These are phyloP conservation scores for Sisyra terminalis DNA, from an alignment of 2,888 invertebrate genomes.

Conservation along the genomic window DNA sequence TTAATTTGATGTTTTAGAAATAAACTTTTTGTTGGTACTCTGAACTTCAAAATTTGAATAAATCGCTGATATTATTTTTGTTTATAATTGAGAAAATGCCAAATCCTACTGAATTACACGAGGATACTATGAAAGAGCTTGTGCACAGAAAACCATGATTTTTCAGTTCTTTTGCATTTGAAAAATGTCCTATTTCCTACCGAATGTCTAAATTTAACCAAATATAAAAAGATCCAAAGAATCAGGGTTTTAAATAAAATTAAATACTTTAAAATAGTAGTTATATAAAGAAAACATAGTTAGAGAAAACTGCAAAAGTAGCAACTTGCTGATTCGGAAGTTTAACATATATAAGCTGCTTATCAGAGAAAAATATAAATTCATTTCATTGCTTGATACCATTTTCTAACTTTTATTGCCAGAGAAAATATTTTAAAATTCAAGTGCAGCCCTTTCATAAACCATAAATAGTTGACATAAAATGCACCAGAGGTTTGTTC, in stretches of 20 bases:
- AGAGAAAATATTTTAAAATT: too few species aligned
- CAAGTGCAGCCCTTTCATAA: slow-evolving; percentile 9
- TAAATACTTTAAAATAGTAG: too few species aligned
- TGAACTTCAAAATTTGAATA: background rate
- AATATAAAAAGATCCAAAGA: slow-evolving; percentile 3
- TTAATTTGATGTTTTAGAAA: too few species aligned
- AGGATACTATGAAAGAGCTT: slow-evolving; percentile 12
- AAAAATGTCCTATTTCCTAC: background rate
- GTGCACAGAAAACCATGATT: slow-evolving; percentile 11
- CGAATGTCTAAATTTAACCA: too few species aligned
- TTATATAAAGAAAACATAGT: too few species aligned
- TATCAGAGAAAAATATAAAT: too few species aligned
- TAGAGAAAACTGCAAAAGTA: too few species aligned
- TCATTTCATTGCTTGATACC: too few species aligned
- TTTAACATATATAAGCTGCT: too few species aligned
- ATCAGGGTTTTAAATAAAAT: slow-evolving; percentile 6
- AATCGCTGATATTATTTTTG: background rate
- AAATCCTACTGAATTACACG: slow-evolving; percentile 14
- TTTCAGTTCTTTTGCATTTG: slow-evolving; percentile 1
- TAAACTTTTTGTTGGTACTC: too few species aligned
- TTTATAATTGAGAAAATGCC: slow-evolving; percentile 1
- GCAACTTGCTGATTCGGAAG: too few species aligned
- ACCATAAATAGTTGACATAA: slow-evolving; percentile 24
- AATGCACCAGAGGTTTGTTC: slow-evolving; percentile 58
- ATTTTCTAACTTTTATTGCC: too few species aligned